Conservation (phyloP, 2,888 invertebrate species). For the Pyrrhia umbra region DNA sequence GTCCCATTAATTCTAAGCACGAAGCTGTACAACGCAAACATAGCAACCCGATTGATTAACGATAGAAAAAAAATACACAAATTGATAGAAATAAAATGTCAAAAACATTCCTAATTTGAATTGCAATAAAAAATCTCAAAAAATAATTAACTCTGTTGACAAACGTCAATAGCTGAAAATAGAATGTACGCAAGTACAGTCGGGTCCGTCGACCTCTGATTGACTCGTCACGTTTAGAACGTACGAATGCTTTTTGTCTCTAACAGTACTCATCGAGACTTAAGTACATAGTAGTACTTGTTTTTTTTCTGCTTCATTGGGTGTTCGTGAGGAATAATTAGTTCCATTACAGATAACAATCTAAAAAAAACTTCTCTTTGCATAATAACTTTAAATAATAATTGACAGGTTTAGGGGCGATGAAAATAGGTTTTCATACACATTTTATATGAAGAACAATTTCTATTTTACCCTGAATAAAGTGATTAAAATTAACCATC, state of each 20-base stretch:
- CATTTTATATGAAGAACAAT: constrained; percentile 1
- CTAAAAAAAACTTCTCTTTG: constrained; percentile 1
- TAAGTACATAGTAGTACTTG: constrained; percentile 10
- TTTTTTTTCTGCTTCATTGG: constrained; percentile 27
- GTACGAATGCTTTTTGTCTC: constrained; percentile 68
- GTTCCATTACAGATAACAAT: constrained; percentile 31
- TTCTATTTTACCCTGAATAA: constrained; percentile 1
- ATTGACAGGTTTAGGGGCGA: not conserved
- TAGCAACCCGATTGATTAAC: constrained; percentile 20
- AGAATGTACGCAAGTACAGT: constrained; percentile 49
- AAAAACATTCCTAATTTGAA: constrained; percentile 8
- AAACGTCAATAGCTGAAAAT: constrained; percentile 29
- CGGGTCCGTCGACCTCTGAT: constrained; percentile 69
- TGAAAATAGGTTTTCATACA: not conserved
- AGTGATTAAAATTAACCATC: not conserved
- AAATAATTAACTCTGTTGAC: constrained; percentile 28
- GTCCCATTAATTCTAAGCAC: constrained; percentile 22
- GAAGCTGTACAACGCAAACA: not conserved
- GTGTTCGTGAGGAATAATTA: constrained; percentile 28
- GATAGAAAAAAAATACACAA: constrained; percentile 8
- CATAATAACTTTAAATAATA: constrained; percentile 17
- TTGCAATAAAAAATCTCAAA: constrained; percentile 16
- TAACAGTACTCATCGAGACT: constrained; percentile 59
- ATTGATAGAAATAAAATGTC: constrained; percentile 8
- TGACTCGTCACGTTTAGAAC: constrained; percentile 74